Conservation (phyloP, 1,140 invertebrate species). For the Drosophila paulistorum region DNA sequence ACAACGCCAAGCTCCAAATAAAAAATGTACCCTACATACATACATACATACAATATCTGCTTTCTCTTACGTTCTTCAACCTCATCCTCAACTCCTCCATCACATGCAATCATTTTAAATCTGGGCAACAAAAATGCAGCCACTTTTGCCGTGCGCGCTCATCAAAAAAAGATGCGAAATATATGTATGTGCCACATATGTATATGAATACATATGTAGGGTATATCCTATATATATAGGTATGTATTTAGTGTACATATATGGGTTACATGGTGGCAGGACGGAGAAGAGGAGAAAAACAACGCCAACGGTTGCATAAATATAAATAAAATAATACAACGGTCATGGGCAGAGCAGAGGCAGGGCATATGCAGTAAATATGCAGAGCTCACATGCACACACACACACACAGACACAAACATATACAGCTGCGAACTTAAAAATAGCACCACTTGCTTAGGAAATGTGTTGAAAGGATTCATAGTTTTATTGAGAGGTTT, state of each 20-base stretch:
- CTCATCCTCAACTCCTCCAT: constrained; percentile 2
- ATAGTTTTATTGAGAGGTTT: no score
- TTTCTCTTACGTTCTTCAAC: neutral
- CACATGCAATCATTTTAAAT: constrained; percentile 66
- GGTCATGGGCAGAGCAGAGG: constrained; percentile 13
- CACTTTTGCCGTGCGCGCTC: constrained; percentile 56
- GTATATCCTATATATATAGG: constrained; percentile 12
- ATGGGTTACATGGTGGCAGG: constrained; percentile 21
- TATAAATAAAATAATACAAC: constrained; percentile 48
- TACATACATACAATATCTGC: neutral
- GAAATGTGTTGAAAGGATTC: no score
- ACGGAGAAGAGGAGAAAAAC: neutral
- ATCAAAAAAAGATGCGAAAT: constrained; percentile 59
- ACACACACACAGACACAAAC: constrained; percentile 17
- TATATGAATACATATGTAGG: constrained; percentile 24
- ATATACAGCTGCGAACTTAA: no score
- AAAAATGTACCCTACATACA: neutral
- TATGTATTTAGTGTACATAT: constrained; percentile 15
- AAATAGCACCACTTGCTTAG: no score
- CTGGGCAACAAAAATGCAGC: constrained; percentile 46
- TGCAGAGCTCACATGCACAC: constrained; percentile 43
- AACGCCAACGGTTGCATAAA: constrained; percentile 20
- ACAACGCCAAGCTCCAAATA: constrained; percentile 17
- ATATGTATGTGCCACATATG: constrained; percentile 36
- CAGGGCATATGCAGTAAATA: constrained; percentile 43